phyloP scores from a whole-genome alignment of 2,888 invertebrate genomes.

The Drosophila helvetica region DNA sequence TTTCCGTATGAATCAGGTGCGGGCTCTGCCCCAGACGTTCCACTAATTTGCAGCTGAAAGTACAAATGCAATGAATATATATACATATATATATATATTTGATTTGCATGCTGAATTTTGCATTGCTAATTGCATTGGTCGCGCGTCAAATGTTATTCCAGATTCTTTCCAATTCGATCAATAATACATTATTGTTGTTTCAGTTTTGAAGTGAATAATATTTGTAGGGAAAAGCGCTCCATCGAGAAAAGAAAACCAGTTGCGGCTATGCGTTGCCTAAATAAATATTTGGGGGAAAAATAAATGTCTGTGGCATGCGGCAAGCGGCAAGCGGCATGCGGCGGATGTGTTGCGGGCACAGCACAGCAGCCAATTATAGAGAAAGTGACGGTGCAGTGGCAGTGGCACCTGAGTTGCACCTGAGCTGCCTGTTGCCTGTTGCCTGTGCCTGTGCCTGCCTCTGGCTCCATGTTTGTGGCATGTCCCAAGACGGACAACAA shows the following conservation, averaged over 20 bases:
- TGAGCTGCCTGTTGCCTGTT: conserved; percentile 2
- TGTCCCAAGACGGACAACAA: conserved; percentile 10
- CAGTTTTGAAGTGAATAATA: background rate
- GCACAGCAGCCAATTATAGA: conserved; percentile 66
- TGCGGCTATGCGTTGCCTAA: conserved; percentile 30
- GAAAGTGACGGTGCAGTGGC: conserved; percentile 60
- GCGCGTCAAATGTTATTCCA: conserved; percentile 1
- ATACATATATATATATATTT: background rate
- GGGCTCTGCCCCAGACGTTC: background rate
- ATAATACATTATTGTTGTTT: background rate
- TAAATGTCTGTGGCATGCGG: conserved; percentile 40
- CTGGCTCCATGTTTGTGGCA: conserved; percentile 41
- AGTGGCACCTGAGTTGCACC: conserved; percentile 3
- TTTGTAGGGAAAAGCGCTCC: background rate
- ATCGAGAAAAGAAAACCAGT: background rate
- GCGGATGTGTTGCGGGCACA: conserved; percentile 52
- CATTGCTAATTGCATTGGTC: conserved; percentile 11
- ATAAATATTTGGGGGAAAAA: conserved; percentile 49
- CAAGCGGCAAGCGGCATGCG: conserved; percentile 45
- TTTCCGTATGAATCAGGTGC: conserved; percentile 1
- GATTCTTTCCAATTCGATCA: background rate
- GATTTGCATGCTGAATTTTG: conserved; percentile 5
- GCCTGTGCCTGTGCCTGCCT: background rate
- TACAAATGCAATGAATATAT: background rate
- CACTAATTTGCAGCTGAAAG: background rate